Evolutionary conservation across 2,888 invertebrate species (phyloP), one percentile per base, ranked within the genome.

Genomic region (Cosmia pyralina): DNA sequence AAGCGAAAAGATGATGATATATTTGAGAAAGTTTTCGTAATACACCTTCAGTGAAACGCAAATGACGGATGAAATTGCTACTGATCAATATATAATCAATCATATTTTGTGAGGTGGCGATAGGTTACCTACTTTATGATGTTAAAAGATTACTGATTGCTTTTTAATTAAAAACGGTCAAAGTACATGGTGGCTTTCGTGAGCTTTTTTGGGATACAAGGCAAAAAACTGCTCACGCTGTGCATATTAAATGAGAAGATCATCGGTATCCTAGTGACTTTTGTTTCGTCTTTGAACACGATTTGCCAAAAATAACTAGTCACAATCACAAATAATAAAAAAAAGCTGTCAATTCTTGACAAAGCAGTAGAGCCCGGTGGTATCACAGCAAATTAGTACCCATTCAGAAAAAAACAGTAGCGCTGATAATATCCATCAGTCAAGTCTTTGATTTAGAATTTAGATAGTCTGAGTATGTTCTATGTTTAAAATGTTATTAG

Each of bases 11-110:
- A 38, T 50, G n/a, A 72, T 62, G 44, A 73, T 66, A 46, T 34
- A 80, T 52, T 67, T 73, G 44, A 59, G 75, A 73, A 77, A 67
- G 66, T 79, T 58, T 68, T 59, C 19, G 17, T 71, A 77, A 55
- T 60, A 71, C 41, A 68, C 7, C 28, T 58, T 46, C 50, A 64
- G 50, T 58, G 52, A 58, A 72, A 69, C 59, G n/a, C n/a, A 68
- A 83, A 50, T 65, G 74, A 48, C 34, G 55, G 34, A 68, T 73
- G 52, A 68, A 72, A 68, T 72, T 63, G 75, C 69, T 80, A 69
- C 81, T 57, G 81, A 69, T 84, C 19, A 69, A 60, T 58, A 22
- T 53, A 44, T 74, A 67, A 80, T 80, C 55, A 84, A 83, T 79
- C 80, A 79, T 72, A 69, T 69, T 72, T 81, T 66, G 77, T 66